Evolutionary conservation across 2,888 invertebrate genomes (phyloP), one percentile per base, ranked within the genome.

Genomic region (Tetrapedia diversipes): DNA sequence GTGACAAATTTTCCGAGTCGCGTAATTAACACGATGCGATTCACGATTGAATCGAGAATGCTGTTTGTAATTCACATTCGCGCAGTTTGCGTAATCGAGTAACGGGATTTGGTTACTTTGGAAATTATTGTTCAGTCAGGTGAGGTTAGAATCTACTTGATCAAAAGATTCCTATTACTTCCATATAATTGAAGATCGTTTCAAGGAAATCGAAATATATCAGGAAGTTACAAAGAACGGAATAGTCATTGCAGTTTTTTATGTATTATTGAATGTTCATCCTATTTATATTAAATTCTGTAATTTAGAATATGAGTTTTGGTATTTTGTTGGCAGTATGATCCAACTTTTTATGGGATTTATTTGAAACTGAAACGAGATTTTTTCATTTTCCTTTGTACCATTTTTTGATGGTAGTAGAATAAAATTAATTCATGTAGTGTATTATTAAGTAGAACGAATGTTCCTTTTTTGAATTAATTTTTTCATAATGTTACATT

Each of bases 101-200:
- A 65, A 34, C 66, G 22, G 39, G 16, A 56, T 29, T 56, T 27
- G 54, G 22, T 16, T 59, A 49, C 57, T 63, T 39, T 65, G 47
- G 56, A 64, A 72, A 14, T 41, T 57, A 51, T 69, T 22, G 63
- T 59, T 47, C 32, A 61, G 34, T 60, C 81, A 83, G 83, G 83
- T 83, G 81, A 83, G 83, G 83, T 83, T 78, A 81, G 73, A 73
- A 70, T 69, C 54, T 11, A 24, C 29, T 45, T 14, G 49, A 61
- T 57, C 43, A 63, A 64, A 69, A 43, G 60, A 60, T 45, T 61
- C 43, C 41, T 49, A 37, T 43, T 65, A 65, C 8, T 69, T n/a
- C 49, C 29, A 24, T 39, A 6, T 32, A 39, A 54, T 56, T n/a
- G 27, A n/a, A 24, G 10, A 63, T 69, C 51, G 29, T 16, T 16